Evolutionary conservation across 2,888 invertebrate genomes (phyloP), one percentile per base, ranked within the genome.

Genomic region (Bugulina stolonifera): DNA sequence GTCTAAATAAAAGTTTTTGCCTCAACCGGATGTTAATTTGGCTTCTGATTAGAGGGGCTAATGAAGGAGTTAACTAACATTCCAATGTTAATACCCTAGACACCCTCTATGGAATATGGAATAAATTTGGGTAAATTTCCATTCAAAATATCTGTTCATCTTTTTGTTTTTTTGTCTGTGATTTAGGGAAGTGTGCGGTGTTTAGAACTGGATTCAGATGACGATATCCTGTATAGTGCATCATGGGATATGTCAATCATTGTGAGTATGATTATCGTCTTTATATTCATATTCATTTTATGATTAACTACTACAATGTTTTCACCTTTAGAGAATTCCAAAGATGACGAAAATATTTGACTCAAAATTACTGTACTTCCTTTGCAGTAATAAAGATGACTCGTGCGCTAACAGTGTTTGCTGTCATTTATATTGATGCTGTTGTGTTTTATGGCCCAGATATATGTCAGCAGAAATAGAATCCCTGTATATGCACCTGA

Each of bases 221-320:
- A 79, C 27, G 78, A 81, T 64, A 77, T 77, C 32, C 76, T 83
- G 55, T 76, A 78, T 22, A 77, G 81, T 23, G 82, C 81, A 3
- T 81, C 81, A 52, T 83, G 83, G 83, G 82, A 82, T 74, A 80
- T 77, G 55, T 77, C 79, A 18, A 73, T 82, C 23, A 79, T 82
- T 78, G 82, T 82, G 74, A 76, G 79, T 71, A n/a, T n/a, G n/a
- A 1, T 18, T 14, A 22, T 52, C 52, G 52, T 52, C 52, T 52
- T 52, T 22, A 52, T 52, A 10, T 52, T 22, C 52, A 14, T 22
- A 52, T 22, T 22, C 22, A 52, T 52, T 52, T 52, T 52, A 52
- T 52, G 52, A 52, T 52, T 22, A 52, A 52, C 14, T 52, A 14
- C 10, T n/a, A n/a, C n/a, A n/a, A n/a, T n/a, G n/a, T n/a, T n/a